Evolutionary conservation across 2,888 invertebrate species (phyloP).

Genomic region (Melanophora roralis): DNA sequence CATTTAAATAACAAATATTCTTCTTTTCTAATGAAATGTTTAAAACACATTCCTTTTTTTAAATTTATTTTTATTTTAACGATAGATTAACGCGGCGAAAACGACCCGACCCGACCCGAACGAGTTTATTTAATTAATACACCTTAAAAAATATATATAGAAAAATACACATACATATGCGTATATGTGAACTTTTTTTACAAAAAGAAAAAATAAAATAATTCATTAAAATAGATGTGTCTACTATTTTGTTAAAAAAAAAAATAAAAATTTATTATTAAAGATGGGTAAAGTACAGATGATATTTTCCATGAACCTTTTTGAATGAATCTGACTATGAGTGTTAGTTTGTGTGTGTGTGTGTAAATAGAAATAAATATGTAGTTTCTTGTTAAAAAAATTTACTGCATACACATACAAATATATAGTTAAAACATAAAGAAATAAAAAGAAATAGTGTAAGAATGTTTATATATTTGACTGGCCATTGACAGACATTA

Average conservation of each 20-base stretch:
- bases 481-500: constrained; percentile 20
- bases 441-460: neutral
- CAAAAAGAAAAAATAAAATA: constrained; percentile 16
- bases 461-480: neutral
- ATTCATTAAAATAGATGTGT: constrained; percentile 23
- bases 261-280: neutral
- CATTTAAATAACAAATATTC: constrained; percentile 57
- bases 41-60: constrained; percentile 62
- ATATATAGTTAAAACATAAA: constrained; percentile 24
- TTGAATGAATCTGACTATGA: neutral
- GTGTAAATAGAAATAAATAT: constrained; percentile 7
- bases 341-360: neutral
- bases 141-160: constrained; percentile 9
- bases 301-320: neutral
- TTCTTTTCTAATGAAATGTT: constrained; percentile 50
- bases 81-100: constrained; percentile 63
- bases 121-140: constrained; percentile 50
- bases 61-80: constrained; percentile 62
- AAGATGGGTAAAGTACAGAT: constrained; percentile 48
- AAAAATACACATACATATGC: constrained; percentile 10
- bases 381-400: constrained; percentile 29
- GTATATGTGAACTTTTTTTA: no score
- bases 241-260: neutral
- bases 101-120: constrained; percentile 67
- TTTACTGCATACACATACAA: constrained; percentile 62